phyloP scores from a whole-genome alignment of 2,888 invertebrate genomes.

The Embidobia sp. region DNA sequence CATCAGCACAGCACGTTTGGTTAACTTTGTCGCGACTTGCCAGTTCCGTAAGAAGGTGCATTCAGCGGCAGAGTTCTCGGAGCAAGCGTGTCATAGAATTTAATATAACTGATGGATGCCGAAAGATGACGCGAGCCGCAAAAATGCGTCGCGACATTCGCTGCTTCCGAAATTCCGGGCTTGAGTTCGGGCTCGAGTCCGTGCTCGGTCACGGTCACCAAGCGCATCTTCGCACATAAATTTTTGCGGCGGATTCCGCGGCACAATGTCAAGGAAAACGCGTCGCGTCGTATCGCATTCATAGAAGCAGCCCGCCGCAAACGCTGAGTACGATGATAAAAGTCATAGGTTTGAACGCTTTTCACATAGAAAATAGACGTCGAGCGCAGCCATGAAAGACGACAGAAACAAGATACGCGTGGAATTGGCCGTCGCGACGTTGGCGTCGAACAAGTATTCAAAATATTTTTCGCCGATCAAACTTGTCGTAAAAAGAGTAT shows the following conservation, averaged over 20 bases:
- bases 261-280: constrained; percentile 64
- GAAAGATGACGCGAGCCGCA: too few relatives aligned
- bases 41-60: constrained; percentile 5
- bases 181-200: too few relatives aligned
- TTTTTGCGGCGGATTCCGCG: constrained; percentile 34
- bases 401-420: constrained; percentile 21
- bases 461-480: too few relatives aligned
- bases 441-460: too few relatives aligned
- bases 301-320: constrained; percentile 50
- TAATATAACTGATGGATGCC: too few relatives aligned
- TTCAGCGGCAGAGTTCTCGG: not conserved
- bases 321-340: constrained; percentile 59
- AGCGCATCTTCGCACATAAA: constrained; percentile 27
- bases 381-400: constrained; percentile 26
- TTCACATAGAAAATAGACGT: constrained; percentile 51
- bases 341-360: constrained; percentile 61
- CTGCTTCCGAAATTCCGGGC: too few relatives aligned
- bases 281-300: constrained; percentile 61
- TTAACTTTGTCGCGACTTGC: constrained; percentile 20
- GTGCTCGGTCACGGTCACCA: constrained; percentile 53
- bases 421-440: constrained; percentile 26
- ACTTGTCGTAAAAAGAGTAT: too few relatives aligned
- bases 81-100: constrained; percentile 36
- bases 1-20: constrained; percentile 16
- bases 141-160: too few relatives aligned